These are phyloP conservation scores for Terrapene triunguis DNA, from an alignment of 2,113 vertebrate genomes.

Conservation along the genomic window DNA sequence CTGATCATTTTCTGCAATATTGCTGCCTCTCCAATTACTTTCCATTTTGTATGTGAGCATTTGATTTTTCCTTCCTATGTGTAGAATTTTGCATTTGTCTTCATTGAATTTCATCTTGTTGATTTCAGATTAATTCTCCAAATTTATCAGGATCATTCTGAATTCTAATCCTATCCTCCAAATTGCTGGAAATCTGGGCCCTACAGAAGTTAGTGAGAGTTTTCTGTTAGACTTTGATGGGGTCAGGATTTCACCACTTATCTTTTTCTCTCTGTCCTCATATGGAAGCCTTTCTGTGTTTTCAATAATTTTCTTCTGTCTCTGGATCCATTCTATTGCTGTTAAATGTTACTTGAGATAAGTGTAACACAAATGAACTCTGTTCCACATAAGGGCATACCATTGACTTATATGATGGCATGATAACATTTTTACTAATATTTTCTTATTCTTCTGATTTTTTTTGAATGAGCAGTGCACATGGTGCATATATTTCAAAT, in stretches of 20 bases:
- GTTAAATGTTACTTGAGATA: not conserved
- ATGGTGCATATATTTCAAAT: not conserved
- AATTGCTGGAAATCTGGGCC: not conserved
- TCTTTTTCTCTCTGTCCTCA: not conserved
- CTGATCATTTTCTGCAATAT: too few species aligned
- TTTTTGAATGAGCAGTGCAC: not conserved
- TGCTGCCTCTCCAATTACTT: too few species aligned
- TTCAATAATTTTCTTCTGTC: not conserved
- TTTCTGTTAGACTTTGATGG: too few species aligned
- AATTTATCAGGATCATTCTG: not conserved
- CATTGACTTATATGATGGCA: not conserved
- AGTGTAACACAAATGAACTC: accelerated
- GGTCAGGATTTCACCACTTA: not conserved
- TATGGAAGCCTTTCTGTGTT: not conserved
- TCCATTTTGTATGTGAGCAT: too few species aligned
- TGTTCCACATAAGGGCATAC: not conserved
- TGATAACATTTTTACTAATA: not conserved
- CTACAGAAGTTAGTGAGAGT: not conserved
- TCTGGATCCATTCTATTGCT: not conserved
- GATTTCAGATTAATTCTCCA: not conserved
- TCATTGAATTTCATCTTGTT: not conserved
- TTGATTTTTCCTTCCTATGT: too few species aligned
- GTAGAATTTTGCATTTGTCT: too few species aligned
- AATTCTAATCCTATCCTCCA: not conserved
- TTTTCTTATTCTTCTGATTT: not conserved